Evolutionary conservation across 2,797 vertebrate species (phyloP).

Genomic region (Sciurus vulgaris): DNA sequence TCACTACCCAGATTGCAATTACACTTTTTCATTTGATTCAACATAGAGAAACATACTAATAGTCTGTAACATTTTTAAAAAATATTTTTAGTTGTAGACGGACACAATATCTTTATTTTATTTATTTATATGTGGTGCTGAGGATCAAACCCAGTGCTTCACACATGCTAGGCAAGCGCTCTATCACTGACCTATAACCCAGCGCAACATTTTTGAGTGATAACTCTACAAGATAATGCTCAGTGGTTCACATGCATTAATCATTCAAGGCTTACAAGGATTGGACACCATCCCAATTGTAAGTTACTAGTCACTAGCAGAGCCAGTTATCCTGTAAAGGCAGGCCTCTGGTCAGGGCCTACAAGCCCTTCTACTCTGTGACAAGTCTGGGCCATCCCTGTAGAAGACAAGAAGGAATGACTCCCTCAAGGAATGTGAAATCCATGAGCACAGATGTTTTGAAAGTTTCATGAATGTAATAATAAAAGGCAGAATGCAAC

Average conservation of each 20-base stretch:
- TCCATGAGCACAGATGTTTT: constrained; percentile 5
- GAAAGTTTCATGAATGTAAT: constrained; percentile 1
- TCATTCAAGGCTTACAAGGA: background rate
- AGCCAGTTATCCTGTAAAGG: background rate
- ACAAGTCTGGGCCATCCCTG: background rate
- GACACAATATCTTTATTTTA: too few relatives aligned
- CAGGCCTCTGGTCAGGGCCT: background rate
- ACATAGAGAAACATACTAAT: background rate
- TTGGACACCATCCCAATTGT: background rate
- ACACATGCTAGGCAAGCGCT: too few relatives aligned
- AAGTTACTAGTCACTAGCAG: background rate
- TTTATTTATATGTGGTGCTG: too few relatives aligned
- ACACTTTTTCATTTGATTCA: background rate
- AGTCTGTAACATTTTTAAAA: background rate
- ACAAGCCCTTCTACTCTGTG: background rate
- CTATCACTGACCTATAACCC: too few relatives aligned
- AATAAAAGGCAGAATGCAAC: background rate
- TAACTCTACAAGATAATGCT: background rate
- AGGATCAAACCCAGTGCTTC: too few relatives aligned
- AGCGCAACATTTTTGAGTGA: background rate
- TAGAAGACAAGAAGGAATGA: background rate
- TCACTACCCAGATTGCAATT: background rate
- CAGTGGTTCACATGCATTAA: background rate
- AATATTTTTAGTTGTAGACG: too few relatives aligned
- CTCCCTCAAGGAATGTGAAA: background rate